Percentiles rank a stretch among this genome's conserved stretches.
Conservation (phyloP, 2,888 invertebrate species). For the Drosophila atripex region DNA sequence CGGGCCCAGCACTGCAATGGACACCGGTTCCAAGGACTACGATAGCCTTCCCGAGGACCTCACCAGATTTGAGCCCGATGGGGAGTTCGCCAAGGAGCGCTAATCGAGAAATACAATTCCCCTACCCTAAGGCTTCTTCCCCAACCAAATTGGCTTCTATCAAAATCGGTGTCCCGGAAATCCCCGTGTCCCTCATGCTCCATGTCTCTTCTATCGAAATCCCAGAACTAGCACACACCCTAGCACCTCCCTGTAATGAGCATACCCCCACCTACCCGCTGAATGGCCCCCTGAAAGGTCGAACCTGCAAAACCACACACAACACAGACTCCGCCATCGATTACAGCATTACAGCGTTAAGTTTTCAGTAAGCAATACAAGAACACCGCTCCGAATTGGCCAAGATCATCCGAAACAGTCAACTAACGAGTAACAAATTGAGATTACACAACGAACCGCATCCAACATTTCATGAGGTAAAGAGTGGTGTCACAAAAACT, state of each 20-base stretch:
- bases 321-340: slow-evolving; percentile 5
- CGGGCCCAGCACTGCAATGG: background rate
- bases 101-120: slow-evolving; percentile 3
- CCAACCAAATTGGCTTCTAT: slow-evolving; percentile 9
- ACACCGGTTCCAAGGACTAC: slow-evolving; percentile 53
- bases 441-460: slow-evolving; percentile 34
- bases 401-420: slow-evolving; percentile 28
- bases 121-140: slow-evolving; percentile 11
- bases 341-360: slow-evolving; percentile 4
- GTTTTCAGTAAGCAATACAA: slow-evolving; percentile 8
- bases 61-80: slow-evolving; percentile 70
- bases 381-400: slow-evolving; percentile 34
- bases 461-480: slow-evolving; percentile 36
- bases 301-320: slow-evolving; percentile 14
- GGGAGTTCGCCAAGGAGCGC: slow-evolving; percentile 56
- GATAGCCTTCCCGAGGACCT: slow-evolving; percentile 63
- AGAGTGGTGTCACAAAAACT: slow-evolving; percentile 21
- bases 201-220: slow-evolving; percentile 18
- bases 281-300: slow-evolving; percentile 5
- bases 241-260: slow-evolving; percentile 12
- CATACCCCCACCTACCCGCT: slow-evolving; percentile 34
- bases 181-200: slow-evolving; percentile 4
- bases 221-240: slow-evolving; percentile 1
- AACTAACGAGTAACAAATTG: slow-evolving; percentile 21
- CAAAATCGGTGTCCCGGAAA: slow-evolving; percentile 8